A percentile compares a stretch with the other conserved stretches of the same genome.
These are phyloP conservation scores for Notechis scutatus DNA, from an alignment of 2,113 vertebrate species.

Conservation along the genomic window DNA sequence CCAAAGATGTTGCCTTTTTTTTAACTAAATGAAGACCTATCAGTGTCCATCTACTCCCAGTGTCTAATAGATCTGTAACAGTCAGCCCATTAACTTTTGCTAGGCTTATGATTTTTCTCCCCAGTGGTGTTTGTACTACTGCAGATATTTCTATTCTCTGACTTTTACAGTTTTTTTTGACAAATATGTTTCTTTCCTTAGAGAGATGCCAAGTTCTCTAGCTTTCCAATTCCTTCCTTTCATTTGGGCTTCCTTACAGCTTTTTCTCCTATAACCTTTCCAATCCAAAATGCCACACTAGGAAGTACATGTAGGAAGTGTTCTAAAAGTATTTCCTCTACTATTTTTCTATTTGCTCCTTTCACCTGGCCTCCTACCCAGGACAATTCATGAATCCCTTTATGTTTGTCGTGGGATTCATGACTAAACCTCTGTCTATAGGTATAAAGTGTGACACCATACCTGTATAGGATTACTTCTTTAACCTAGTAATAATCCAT, in stretches of 20 bases:
- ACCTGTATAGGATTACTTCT: not conserved
- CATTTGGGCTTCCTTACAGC: not conserved
- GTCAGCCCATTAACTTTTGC: not conserved
- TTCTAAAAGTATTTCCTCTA: not conserved
- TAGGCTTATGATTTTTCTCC: not conserved
- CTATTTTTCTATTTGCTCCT: not conserved
- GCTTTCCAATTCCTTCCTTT: not conserved
- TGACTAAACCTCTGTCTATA: not conserved
- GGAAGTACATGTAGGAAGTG: not conserved
- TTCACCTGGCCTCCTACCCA: not conserved
- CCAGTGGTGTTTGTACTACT: not conserved
- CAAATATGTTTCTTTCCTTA: not conserved
- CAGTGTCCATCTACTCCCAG: not conserved
- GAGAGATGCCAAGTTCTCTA: not conserved
- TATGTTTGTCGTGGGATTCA: not conserved
- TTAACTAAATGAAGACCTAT: not conserved
- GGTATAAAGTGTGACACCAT: not conserved
- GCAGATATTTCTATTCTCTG: not conserved
- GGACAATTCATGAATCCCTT: not conserved
- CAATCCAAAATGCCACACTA: not conserved
- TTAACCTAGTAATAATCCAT: not conserved
- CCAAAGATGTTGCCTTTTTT: not conserved
- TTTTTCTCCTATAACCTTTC: not conserved
- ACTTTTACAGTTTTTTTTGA: not conserved
- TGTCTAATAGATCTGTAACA: not conserved